These are phyloP conservation scores for Hydropsyche betteni DNA, from an alignment of 2,888 invertebrate species.

Conservation along the genomic window DNA sequence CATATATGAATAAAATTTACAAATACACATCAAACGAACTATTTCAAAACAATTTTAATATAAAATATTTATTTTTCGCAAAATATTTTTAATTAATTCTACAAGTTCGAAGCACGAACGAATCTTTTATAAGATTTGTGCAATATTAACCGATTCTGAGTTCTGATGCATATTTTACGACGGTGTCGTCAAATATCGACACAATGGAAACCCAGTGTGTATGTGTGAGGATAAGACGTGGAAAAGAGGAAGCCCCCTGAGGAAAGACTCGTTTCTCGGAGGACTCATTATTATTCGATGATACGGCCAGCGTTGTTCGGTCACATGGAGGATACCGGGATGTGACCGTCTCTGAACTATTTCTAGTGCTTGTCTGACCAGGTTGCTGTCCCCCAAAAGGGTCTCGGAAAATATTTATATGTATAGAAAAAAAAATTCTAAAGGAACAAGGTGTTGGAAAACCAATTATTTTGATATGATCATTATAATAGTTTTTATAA, in stretches of 20 bases:
- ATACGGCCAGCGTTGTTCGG: slow-evolving; percentile 14
- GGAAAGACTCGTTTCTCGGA: slow-evolving; percentile 7
- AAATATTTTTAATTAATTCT: no score
- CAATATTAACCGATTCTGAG: slow-evolving; percentile 10
- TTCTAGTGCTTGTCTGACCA: neutral
- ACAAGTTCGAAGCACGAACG: no score
- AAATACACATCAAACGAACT: no score
- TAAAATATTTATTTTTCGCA: no score
- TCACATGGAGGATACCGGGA: neutral
- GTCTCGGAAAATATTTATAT: neutral
- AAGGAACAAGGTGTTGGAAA: no score
- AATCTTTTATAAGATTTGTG: neutral
- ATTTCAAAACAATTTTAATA: no score
- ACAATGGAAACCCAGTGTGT: neutral
- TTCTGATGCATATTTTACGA: slow-evolving; percentile 1
- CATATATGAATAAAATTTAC: neutral
- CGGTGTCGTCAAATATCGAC: slow-evolving; percentile 11
- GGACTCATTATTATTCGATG: slow-evolving; percentile 31
- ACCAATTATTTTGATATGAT: no score
- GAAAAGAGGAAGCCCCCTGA: neutral
- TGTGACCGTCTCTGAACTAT: neutral
- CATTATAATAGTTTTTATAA: no score
- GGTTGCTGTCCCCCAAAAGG: slow-evolving; percentile 1
- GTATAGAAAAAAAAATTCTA: neutral
- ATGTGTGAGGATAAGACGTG: no score